phyloP scores from a whole-genome alignment of 2,113 vertebrate genomes.

The Ammodytes dubius region DNA sequence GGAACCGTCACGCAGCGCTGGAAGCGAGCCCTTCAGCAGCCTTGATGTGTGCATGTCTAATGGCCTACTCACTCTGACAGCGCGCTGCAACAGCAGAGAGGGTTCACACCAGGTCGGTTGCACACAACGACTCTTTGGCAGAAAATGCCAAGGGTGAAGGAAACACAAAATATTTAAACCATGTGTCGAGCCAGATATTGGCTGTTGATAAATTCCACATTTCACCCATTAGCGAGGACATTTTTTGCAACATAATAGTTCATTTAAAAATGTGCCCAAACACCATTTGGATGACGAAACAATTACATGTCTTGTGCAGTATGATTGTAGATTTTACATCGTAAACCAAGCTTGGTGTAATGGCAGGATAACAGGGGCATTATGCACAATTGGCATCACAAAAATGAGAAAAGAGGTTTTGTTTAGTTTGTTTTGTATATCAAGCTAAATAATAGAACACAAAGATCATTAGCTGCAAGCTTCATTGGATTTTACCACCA shows the following conservation, averaged over 20 bases:
- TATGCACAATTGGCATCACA: slow-evolving; percentile 3
- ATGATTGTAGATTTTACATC: neutral
- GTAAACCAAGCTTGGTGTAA: neutral
- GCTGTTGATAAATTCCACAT: slow-evolving; percentile 16
- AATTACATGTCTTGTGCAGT: slow-evolving; percentile 13
- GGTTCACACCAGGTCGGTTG: slow-evolving; percentile 64
- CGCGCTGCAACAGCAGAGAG: slow-evolving; percentile 9
- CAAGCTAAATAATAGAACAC: slow-evolving; percentile 5
- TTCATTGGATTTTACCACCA: slow-evolving; percentile 1
- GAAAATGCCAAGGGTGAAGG: neutral
- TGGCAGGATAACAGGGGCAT: neutral
- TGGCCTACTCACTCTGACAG: slow-evolving; percentile 56
- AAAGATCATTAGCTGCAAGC: slow-evolving; percentile 15
- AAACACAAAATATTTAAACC: slow-evolving; percentile 45
- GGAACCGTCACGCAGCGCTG: slow-evolving; percentile 24
- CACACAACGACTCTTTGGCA: slow-evolving; percentile 20
- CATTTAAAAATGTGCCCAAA: neutral
- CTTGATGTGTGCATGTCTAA: slow-evolving; percentile 56
- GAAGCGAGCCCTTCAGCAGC: slow-evolving; percentile 31
- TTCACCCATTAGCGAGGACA: neutral
- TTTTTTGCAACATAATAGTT: neutral
- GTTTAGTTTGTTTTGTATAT: neutral
- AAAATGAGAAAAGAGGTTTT: slow-evolving; percentile 8
- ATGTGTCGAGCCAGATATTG: slow-evolving; percentile 36
- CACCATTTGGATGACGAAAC: slow-evolving; percentile 29